phyloP scores from a whole-genome alignment of 1,140 invertebrate genomes.

The Cyclina sinensis region DNA sequence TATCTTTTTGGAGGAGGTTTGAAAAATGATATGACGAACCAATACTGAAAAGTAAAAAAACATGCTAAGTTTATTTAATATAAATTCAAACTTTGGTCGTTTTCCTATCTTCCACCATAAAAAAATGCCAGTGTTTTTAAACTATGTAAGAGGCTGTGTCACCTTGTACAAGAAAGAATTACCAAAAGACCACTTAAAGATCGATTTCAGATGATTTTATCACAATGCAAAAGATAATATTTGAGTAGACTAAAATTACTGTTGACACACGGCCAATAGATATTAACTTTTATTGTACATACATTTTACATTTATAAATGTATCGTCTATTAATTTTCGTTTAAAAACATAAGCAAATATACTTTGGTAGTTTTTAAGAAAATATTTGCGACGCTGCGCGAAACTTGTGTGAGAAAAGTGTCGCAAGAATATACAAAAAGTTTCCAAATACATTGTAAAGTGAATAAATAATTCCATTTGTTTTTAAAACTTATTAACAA shows the following conservation, averaged over 20 bases:
- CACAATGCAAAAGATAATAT: slow-evolving; percentile 30
- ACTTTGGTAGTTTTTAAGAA: background rate
- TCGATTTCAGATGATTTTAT: slow-evolving; percentile 16
- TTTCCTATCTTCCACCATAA: no score
- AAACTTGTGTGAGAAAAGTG: background rate
- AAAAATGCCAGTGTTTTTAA: no score
- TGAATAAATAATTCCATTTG: background rate
- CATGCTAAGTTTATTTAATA: no score
- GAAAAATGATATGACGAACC: no score
- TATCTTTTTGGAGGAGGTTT: no score
- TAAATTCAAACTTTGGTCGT: no score
- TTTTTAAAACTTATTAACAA: background rate
- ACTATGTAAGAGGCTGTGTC: no score
- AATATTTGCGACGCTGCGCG: background rate
- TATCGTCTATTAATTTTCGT: background rate
- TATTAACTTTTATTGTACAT: slow-evolving; percentile 13
- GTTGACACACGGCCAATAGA: slow-evolving; percentile 9
- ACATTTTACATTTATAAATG: slow-evolving; percentile 2
- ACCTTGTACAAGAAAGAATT: no score
- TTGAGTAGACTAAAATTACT: background rate
- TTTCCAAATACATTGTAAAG: background rate
- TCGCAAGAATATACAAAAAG: background rate
- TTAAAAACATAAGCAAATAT: background rate
- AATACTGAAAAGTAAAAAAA: no score
- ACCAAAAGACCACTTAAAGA: background rate